Percentiles rank a stretch among this genome's conserved stretches.
Evolutionary conservation across 1,140 invertebrate genomes (phyloP).

Genomic region (Meloidogyne exigua): DNA sequence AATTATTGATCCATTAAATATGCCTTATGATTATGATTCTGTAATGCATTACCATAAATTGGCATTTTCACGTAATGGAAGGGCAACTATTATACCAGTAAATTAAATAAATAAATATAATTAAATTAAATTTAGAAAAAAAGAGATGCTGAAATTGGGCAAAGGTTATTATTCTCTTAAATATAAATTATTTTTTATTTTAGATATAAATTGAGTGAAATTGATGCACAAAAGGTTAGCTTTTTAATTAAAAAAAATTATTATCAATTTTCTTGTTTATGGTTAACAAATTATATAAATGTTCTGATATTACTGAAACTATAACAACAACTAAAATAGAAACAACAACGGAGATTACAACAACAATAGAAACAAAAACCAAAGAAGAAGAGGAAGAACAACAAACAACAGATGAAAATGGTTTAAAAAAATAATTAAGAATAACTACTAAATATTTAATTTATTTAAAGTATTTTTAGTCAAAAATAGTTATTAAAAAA

Average conservation of each 20-base stretch:
- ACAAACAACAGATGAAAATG: constrained; percentile 10
- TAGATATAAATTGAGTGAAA: constrained; percentile 58
- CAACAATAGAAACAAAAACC: constrained; percentile 32
- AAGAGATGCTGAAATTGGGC: constrained; percentile 58
- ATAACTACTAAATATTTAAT: too few species aligned
- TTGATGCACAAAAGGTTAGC: constrained; percentile 56
- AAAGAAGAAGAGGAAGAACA: constrained; percentile 22
- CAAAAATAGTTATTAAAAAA: too few species aligned
- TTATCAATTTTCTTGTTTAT: background rate
- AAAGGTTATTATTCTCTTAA: constrained; percentile 39
- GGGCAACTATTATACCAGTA: constrained; percentile 58
- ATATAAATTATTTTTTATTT: constrained; percentile 1
- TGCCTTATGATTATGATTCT: constrained; percentile 61
- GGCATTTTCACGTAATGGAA: constrained; percentile 60
- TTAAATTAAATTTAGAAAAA: constrained; percentile 33
- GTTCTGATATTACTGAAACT: constrained; percentile 30
- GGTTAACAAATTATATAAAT: constrained; percentile 49
- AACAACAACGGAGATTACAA: constrained; percentile 28
- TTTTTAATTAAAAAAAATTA: background rate
- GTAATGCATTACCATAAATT: constrained; percentile 63
- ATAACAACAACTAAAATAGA: constrained; percentile 27
- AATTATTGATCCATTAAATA: constrained; percentile 61
- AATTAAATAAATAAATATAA: background rate
- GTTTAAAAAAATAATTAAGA: background rate
- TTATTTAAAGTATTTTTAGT: too few species aligned